Evolutionary conservation across 2,113 vertebrate species (phyloP).

Genomic region (Tetrao urogallus): DNA sequence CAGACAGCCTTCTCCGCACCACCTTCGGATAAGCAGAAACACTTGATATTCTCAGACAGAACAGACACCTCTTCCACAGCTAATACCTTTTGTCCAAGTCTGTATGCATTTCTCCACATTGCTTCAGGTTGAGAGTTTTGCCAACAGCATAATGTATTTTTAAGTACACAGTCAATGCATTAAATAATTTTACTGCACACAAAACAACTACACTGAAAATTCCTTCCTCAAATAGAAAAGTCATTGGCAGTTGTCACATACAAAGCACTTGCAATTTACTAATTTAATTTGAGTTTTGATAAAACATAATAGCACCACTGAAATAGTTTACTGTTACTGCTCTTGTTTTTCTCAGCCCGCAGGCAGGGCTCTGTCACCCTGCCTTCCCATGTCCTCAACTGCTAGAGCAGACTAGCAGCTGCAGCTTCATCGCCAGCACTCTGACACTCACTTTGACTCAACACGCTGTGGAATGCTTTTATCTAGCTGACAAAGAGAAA

Average conservation of each 20-base stretch:
- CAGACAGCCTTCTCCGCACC: neutral
- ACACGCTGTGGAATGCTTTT: slow-evolving; percentile 72
- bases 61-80: neutral
- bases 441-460: slow-evolving; percentile 21
- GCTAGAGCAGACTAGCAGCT: slow-evolving; percentile 24
- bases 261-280: neutral
- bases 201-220: neutral
- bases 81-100: neutral
- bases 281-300: neutral
- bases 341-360: neutral
- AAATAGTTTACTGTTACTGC: neutral
- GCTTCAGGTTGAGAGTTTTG: neutral
- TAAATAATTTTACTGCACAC: neutral
- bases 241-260: neutral
- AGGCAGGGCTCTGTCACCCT: neutral
- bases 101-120: neutral
- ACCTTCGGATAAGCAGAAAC: neutral
- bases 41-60: fast-evolving
- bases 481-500: slow-evolving; percentile 77
- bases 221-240: neutral
- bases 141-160: neutral
- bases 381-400: neutral
- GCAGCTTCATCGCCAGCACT: neutral
- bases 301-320: neutral
- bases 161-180: neutral